Conservation (phyloP, 1,140 invertebrate species). For the Drosophila kepulauana region DNA sequence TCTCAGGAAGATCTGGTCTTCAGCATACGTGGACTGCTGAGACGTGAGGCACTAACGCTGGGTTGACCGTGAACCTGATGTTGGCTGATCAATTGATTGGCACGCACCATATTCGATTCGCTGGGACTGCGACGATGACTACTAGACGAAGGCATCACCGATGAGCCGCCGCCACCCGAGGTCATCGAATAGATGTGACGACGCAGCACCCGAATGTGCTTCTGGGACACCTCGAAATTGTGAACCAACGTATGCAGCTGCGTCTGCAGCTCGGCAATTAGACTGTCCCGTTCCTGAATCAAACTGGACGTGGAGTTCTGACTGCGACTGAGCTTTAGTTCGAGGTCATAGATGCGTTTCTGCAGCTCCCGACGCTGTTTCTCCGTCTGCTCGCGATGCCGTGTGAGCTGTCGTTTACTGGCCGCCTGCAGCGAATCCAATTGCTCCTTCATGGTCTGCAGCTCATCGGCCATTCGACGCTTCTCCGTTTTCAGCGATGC, state of each 20-base stretch:
- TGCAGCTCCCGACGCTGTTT: conserved; percentile 77
- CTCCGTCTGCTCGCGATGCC: conserved; percentile 77
- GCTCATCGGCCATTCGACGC: conserved; percentile 56
- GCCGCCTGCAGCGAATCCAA: conserved; percentile 62
- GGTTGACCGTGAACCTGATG: conserved; percentile 3
- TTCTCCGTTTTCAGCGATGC: conserved; percentile 70
- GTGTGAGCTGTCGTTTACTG: conserved; percentile 65
- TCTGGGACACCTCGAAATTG: conserved; percentile 82
- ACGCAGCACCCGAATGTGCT: conserved; percentile 76
- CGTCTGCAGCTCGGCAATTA: conserved; percentile 77
- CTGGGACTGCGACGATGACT: conserved; percentile 14
- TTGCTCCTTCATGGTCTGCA: conserved; percentile 58
- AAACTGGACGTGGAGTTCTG: conserved; percentile 75
- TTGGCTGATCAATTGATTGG: conserved; percentile 9
- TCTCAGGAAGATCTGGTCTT: conserved; percentile 4
- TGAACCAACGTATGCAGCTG: conserved; percentile 79
- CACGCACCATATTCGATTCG: conserved; percentile 26
- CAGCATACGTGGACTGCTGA: conserved; percentile 8
- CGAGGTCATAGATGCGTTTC: conserved; percentile 75
- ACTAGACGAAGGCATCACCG: not conserved
- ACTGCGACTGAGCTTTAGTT: conserved; percentile 73
- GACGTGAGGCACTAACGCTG: not conserved
- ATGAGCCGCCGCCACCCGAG: conserved; percentile 19
- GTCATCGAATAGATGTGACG: conserved; percentile 80
- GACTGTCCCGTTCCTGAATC: conserved; percentile 75